These are phyloP conservation scores for Drosophila insularis DNA, from an alignment of 1,140 invertebrate species.

Conservation along the genomic window DNA sequence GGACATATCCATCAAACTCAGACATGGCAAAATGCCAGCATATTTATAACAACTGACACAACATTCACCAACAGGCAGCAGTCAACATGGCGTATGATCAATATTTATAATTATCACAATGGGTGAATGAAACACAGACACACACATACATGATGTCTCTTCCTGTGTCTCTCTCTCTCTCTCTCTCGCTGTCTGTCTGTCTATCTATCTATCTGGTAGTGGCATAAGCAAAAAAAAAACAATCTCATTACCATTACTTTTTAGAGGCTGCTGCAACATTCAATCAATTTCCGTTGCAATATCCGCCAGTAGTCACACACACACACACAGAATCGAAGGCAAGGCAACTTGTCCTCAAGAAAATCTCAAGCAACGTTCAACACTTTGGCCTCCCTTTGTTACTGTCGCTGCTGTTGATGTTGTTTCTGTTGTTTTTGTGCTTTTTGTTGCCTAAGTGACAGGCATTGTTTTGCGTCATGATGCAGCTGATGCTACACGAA, in stretches of 20 bases:
- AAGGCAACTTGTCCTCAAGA: slow-evolving; percentile 34
- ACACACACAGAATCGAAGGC: background rate
- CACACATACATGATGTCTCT: background rate
- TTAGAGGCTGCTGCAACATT: slow-evolving; percentile 64
- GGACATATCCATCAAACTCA: slow-evolving; percentile 54
- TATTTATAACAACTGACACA: slow-evolving; percentile 60
- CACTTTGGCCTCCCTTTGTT: slow-evolving; percentile 33
- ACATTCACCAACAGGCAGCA: slow-evolving; percentile 32
- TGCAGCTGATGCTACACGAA: slow-evolving; percentile 75
- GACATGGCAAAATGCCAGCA: slow-evolving; percentile 47
- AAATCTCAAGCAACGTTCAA: slow-evolving; percentile 58
- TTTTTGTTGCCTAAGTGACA: slow-evolving; percentile 57
- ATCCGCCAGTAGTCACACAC: slow-evolving; percentile 50
- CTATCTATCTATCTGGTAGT: slow-evolving; percentile 9
- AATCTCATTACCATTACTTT: slow-evolving; percentile 78
- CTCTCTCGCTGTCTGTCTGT: background rate
- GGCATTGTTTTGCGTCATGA: slow-evolving; percentile 71
- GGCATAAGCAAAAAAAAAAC: slow-evolving; percentile 42
- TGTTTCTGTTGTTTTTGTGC: slow-evolving; percentile 41
- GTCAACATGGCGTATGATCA: slow-evolving; percentile 34
- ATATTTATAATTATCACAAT: slow-evolving; percentile 60
- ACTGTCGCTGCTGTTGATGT: slow-evolving; percentile 21
- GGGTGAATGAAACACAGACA: background rate
- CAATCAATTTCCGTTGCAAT: slow-evolving; percentile 77
- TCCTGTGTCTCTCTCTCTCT: background rate